A percentile compares a stretch with the other conserved stretches of the same genome.
phyloP scores from a whole-genome alignment of 2,888 invertebrate species.

The Nezara viridula region DNA sequence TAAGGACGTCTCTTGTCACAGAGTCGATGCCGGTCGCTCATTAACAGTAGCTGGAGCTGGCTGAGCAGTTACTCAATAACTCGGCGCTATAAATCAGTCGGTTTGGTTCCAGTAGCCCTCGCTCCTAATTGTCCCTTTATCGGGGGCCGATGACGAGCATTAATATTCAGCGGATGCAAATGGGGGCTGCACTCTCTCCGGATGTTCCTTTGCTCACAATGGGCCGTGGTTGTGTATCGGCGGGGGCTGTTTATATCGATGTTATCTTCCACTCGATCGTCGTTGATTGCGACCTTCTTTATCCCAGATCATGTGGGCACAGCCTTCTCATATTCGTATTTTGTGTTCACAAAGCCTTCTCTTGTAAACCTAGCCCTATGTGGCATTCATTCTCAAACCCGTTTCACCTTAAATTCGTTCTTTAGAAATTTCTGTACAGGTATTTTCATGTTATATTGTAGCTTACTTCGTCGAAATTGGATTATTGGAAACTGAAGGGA shows the following conservation, averaged over 20 bases:
- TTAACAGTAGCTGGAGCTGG: not conserved
- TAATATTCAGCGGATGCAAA: constrained; percentile 35
- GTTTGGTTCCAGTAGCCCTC: not conserved
- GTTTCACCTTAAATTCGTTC: not conserved
- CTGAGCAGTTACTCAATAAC: not conserved
- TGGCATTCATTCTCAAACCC: not conserved
- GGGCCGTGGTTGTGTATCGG: not conserved
- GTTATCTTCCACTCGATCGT: not conserved
- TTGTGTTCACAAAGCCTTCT: not conserved
- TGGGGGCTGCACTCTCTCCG: not conserved
- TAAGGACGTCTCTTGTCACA: no score
- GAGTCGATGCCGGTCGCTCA: no score
- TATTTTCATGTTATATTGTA: no score
- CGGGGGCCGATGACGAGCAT: not conserved
- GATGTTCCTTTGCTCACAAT: not conserved
- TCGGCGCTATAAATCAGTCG: not conserved
- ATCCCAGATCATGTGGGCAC: not conserved
- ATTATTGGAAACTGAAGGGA: no score
- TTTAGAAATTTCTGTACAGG: no score
- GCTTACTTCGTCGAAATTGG: no score
- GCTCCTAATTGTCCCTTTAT: constrained; percentile 7
- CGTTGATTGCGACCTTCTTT: not conserved
- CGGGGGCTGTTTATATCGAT: not conserved
- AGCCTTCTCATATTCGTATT: not conserved
- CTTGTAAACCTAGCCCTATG: not conserved